A percentile compares a stretch with the other conserved stretches of the same genome.
These are phyloP conservation scores for Druceiella hillmani DNA, from an alignment of 2,888 invertebrate species.

Conservation along the genomic window DNA sequence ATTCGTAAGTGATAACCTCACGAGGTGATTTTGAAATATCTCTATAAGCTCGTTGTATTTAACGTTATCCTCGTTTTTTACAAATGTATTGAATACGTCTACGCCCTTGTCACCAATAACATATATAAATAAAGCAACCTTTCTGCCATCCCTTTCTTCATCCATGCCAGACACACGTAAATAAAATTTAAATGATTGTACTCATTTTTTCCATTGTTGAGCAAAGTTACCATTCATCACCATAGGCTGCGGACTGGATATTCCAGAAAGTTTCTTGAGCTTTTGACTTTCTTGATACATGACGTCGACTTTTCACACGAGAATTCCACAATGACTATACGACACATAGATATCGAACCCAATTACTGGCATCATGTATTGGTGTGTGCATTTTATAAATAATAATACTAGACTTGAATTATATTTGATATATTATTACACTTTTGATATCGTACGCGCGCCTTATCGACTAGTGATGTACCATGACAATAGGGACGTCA, in stretches of 20 bases:
- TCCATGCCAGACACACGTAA: conserved; percentile 14
- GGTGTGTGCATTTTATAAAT: too few relatives aligned
- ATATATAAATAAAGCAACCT: conserved; percentile 18
- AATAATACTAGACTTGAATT: too few relatives aligned
- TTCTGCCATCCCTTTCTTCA: conserved; percentile 16
- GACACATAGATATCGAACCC: background rate
- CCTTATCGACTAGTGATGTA: too few relatives aligned
- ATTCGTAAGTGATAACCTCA: conserved; percentile 15
- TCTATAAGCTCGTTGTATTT: background rate
- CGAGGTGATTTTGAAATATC: conserved; percentile 12
- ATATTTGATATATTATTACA: too few relatives aligned
- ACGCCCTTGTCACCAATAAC: conserved; percentile 16
- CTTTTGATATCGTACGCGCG: too few relatives aligned
- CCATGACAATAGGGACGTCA: too few relatives aligned
- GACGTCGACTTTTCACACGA: conserved; percentile 8
- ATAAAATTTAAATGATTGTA: too few relatives aligned
- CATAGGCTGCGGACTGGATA: conserved; percentile 8
- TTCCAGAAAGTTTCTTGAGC: conserved; percentile 10
- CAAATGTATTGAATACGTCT: conserved; percentile 15
- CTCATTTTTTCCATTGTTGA: too few relatives aligned
- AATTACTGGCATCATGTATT: too few relatives aligned
- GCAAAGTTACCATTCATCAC: conserved; percentile 11
- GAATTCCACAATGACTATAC: conserved; percentile 4
- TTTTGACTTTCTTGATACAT: conserved; percentile 8
- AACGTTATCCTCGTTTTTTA: conserved; percentile 12